Conservation (phyloP, 2,797 vertebrate genomes). For the Balearica regulorum region DNA sequence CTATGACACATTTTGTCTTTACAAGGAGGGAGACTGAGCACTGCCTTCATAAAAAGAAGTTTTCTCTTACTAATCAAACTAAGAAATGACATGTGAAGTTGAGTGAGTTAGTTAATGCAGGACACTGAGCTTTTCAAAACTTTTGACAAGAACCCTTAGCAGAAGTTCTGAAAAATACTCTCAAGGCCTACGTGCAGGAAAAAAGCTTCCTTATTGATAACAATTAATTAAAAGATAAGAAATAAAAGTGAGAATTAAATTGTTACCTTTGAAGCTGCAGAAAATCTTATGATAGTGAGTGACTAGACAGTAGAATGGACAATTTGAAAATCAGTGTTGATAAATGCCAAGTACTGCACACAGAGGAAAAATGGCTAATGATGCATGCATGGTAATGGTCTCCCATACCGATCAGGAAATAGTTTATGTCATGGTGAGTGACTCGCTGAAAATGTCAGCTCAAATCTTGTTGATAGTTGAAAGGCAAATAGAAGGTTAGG, state of each 20-base stretch:
- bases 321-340: not conserved
- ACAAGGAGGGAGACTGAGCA: not conserved
- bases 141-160: not conserved
- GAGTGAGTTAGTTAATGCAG: not conserved
- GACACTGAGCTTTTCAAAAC: not conserved
- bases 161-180: not conserved
- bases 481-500: not conserved
- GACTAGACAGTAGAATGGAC: not conserved
- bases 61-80: not conserved
- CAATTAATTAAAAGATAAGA: not conserved
- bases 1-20: not conserved
- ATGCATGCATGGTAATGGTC: not conserved
- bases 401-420: not conserved
- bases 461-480: not conserved
- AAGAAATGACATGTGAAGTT: not conserved
- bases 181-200: not conserved
- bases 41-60: not conserved
- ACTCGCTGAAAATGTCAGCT: not conserved
- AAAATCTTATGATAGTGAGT: not conserved
- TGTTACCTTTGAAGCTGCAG: not conserved
- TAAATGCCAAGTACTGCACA: not conserved
- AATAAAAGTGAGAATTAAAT: not conserved
- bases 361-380: not conserved
- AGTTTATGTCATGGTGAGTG: not conserved
- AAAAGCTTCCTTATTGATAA: not conserved